Evolutionary conservation across 2,888 invertebrate species (phyloP).

Genomic region (Drosophila niveifrons): DNA sequence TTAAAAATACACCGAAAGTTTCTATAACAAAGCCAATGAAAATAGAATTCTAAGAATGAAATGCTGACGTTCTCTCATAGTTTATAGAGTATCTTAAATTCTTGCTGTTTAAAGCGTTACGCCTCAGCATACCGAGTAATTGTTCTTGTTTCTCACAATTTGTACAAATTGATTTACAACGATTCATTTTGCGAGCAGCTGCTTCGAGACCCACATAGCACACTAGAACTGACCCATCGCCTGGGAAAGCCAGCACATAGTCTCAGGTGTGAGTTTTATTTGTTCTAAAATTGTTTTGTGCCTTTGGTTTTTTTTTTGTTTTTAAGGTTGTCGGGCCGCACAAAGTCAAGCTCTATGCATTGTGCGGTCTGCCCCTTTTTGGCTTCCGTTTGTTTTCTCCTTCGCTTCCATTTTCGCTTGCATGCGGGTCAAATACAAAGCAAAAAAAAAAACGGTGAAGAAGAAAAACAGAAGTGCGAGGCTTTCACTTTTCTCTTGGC

Average conservation of each 20-base stretch:
- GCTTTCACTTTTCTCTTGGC: slow-evolving; percentile 56
- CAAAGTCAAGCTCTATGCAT: slow-evolving; percentile 28
- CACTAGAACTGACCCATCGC: slow-evolving; percentile 28
- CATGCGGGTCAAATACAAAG: slow-evolving; percentile 44
- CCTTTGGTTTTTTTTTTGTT: slow-evolving; percentile 31
- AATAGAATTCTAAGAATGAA: background rate
- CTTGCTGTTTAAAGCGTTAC: background rate
- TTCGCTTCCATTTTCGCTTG: background rate
- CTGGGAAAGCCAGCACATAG: slow-evolving; percentile 26
- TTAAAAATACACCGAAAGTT: background rate
- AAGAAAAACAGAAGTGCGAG: slow-evolving; percentile 41
- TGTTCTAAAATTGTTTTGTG: slow-evolving; percentile 63
- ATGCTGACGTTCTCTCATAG: too few species aligned
- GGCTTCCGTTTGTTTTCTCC: slow-evolving; percentile 1
- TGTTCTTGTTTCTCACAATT: slow-evolving; percentile 57
- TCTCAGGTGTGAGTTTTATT: slow-evolving; percentile 75
- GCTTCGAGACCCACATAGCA: slow-evolving; percentile 40
- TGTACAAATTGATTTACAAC: slow-evolving; percentile 75
- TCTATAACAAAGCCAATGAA: background rate
- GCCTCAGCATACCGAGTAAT: slow-evolving; percentile 55
- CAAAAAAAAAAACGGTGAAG: too few species aligned
- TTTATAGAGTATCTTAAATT: too few species aligned
- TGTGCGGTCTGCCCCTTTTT: slow-evolving; percentile 14
- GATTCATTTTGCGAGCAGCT: slow-evolving; percentile 66
- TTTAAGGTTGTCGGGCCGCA: slow-evolving; percentile 6